Evolutionary conservation across 1,140 invertebrate species (phyloP).

Genomic region (Paracyclopina nana): DNA sequence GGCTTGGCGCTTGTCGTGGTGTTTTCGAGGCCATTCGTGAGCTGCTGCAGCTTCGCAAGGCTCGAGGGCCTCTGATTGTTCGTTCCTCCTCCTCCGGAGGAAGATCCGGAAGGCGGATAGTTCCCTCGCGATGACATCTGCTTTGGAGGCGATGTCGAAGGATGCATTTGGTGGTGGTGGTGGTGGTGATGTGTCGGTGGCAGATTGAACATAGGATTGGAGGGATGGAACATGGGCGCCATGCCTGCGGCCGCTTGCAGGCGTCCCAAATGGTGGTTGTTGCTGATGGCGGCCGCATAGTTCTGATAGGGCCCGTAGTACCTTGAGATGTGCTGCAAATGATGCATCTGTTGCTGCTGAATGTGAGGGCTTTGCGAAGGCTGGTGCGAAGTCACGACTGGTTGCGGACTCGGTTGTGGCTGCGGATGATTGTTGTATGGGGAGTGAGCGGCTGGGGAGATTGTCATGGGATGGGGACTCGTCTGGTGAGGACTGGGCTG

Average conservation of each 20-base stretch:
- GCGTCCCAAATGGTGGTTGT: background rate
- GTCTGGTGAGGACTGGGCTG: background rate
- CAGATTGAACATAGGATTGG: too few species aligned
- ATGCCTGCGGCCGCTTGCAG: background rate
- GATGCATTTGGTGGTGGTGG: background rate
- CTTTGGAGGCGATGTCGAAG: too few species aligned
- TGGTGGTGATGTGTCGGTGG: background rate
- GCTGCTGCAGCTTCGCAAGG: constrained; percentile 1
- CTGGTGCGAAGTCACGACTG: background rate
- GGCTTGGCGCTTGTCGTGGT: too few species aligned
- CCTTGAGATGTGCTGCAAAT: background rate
- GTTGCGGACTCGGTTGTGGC: background rate
- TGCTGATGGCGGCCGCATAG: background rate
- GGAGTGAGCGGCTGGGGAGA: background rate
- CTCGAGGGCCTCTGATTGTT: constrained; percentile 2
- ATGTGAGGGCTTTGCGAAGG: background rate
- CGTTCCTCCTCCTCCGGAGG: background rate
- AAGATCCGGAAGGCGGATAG: background rate
- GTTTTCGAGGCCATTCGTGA: constrained; percentile 1
- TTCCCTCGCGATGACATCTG: too few species aligned
- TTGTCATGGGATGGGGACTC: background rate
- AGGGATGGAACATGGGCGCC: background rate
- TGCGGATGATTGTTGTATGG: background rate
- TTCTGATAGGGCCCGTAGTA: background rate
- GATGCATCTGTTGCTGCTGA: background rate